Conservation (phyloP, 2,113 vertebrate species). For the Sciurus niger region DNA sequence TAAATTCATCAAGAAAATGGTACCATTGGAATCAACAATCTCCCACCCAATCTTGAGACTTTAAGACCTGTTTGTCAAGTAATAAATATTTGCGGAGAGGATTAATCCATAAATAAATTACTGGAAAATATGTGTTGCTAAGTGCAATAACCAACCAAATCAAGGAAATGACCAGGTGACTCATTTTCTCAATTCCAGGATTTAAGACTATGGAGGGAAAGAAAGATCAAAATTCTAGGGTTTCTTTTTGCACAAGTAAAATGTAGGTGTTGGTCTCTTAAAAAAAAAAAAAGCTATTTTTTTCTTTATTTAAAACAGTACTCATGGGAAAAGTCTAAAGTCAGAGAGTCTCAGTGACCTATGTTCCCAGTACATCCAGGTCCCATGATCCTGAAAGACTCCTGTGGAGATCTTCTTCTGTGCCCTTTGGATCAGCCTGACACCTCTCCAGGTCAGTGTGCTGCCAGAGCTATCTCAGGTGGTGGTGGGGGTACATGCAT, state of each 20-base stretch:
- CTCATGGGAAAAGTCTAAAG: background rate
- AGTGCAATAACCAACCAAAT: background rate
- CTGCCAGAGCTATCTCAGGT: background rate
- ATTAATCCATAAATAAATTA: background rate
- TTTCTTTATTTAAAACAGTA: background rate
- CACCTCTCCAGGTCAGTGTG: background rate
- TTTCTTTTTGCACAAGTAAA: background rate
- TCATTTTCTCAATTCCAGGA: background rate
- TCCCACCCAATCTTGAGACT: background rate
- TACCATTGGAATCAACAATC: background rate
- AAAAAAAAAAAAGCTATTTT: background rate
- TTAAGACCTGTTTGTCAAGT: background rate
- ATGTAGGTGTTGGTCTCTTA: background rate
- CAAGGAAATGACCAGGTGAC: background rate
- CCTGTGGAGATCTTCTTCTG: background rate
- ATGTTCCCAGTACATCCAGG: background rate
- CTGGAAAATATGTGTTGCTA: background rate
- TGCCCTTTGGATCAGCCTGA: too few relatives aligned
- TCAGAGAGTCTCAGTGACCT: too few relatives aligned
- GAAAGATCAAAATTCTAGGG: background rate
- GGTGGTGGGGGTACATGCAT: fast-evolving
- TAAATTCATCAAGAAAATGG: background rate
- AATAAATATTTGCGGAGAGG: background rate
- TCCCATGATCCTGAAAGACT: too few relatives aligned
- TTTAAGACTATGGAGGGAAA: background rate